A percentile compares a stretch with the other conserved stretches of the same genome.
Evolutionary conservation across 1,140 invertebrate species (phyloP).

Genomic region (Neelides sp.): DNA sequence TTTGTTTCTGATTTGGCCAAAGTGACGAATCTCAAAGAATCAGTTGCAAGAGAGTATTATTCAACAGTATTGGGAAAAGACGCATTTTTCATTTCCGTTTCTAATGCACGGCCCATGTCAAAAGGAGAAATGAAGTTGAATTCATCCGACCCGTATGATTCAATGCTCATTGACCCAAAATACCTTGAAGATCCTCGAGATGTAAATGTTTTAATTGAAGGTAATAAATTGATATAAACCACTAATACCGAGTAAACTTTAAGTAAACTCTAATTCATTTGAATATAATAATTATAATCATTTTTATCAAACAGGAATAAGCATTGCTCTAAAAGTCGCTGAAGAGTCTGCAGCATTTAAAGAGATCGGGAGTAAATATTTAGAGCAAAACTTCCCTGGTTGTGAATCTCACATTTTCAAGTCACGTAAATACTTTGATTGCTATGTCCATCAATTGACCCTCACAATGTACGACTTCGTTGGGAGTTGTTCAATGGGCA

Average conservation of each 20-base stretch:
- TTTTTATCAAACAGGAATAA: no score
- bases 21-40: constrained; percentile 50
- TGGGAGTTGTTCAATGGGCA: background rate
- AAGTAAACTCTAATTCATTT: no score
- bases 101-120: constrained; percentile 56
- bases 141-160: constrained; percentile 50
- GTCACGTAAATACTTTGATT: background rate
- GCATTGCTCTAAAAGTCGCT: no score
- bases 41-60: constrained; percentile 54
- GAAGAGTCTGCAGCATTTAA: no score
- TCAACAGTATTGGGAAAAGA: constrained; percentile 46
- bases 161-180: constrained; percentile 68
- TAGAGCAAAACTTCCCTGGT: no score
- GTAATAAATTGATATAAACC: no score
- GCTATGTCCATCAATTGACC: background rate
- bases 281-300: no score
- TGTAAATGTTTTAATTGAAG: constrained; percentile 48
- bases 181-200: constrained; percentile 59
- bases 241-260: no score
- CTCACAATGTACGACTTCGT: background rate
- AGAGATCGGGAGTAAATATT: no score
- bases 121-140: constrained; percentile 51
- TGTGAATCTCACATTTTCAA: background rate
- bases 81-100: constrained; percentile 49
- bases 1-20: constrained; percentile 52